Base-by-base conservation (phyloP, 2,113 vertebrate genomes). In the Corythaeola cristata region DNA sequence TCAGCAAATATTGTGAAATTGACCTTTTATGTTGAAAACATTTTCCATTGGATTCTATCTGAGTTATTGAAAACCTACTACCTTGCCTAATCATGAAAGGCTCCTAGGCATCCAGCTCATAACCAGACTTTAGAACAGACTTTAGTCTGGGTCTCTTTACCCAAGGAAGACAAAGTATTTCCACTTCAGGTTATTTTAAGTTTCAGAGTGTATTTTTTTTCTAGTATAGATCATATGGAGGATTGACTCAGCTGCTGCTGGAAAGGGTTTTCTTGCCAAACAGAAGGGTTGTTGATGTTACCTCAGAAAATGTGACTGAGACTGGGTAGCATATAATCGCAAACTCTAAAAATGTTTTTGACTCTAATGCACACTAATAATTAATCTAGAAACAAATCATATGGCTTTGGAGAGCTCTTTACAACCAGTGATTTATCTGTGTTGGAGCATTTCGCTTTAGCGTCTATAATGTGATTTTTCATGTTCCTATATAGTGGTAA, bases 221-320 rank as follows among this genome's bases (percentile, higher is more conserved):
- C 52, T 64, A 68, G 39, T 87, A n/a, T 22, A 85, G 86, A 79
- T 95, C 73, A 89, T 90, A n/a, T 45, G 80, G 83, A 92, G 39
- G 33, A 71, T 90, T 93, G 89, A 85, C 71, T 94, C 79, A 86
- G 64, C 77, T 96, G 62, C 95, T 90, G 26, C 53, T 85, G 66
- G 58, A 68, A 89, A 84, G 24, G 15, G 3, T 89, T 96, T 89
- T 89, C 66, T 82, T 87, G 80, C 64, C 62, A 92, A 90, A 71
- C 56, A 62, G 47, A 41, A 86, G 78, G 15, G 52, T 53, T 88
- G 47, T 79, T 95, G 76, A 60, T 81, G 30, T 58, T 90, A 55
- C 76, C 37, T 76, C 59, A 73, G 67, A 94, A 95, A 79, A 93
- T 83, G 53, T 85, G 68, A 60, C 60, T 13, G 28, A 68, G 53